Conservation (phyloP, 2,797 vertebrate species). For the Pagetopsis macropterus region DNA sequence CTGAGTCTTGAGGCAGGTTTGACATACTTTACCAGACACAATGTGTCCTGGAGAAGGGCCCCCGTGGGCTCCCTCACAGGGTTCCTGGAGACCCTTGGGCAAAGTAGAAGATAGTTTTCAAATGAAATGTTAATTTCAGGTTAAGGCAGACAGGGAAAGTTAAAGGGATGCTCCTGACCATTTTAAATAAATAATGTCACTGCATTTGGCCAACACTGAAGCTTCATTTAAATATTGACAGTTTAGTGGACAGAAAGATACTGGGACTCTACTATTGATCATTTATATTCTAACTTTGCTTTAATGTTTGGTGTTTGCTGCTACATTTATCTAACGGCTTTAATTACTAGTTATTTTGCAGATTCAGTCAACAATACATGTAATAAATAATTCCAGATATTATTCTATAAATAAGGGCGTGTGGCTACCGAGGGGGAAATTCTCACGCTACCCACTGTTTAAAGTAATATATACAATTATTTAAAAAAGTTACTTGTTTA, state of each 20-base stretch:
- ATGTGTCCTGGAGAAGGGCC: constrained; percentile 24
- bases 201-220: not conserved
- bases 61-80: constrained; percentile 33
- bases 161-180: not conserved
- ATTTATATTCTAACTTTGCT: not conserved
- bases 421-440: too few species aligned
- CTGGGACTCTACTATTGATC: not conserved
- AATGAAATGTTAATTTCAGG: constrained; percentile 37
- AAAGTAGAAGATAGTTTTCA: constrained; percentile 33
- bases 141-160: not conserved
- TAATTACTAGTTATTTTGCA: too few species aligned
- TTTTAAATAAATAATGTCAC: not conserved
- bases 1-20: constrained; percentile 45
- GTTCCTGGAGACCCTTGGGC: constrained; percentile 35
- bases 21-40: constrained; percentile 37
- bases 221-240: not conserved
- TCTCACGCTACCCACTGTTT: too few species aligned
- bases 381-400: too few species aligned
- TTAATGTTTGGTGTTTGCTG: not conserved
- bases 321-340: too few species aligned
- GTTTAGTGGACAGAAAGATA: not conserved
- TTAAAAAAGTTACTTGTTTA: too few species aligned
- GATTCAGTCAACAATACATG: too few species aligned
- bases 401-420: too few species aligned
- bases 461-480: too few species aligned